Evolutionary conservation across 2,888 invertebrate species (phyloP).

Genomic region (Neoascia interrupta): DNA sequence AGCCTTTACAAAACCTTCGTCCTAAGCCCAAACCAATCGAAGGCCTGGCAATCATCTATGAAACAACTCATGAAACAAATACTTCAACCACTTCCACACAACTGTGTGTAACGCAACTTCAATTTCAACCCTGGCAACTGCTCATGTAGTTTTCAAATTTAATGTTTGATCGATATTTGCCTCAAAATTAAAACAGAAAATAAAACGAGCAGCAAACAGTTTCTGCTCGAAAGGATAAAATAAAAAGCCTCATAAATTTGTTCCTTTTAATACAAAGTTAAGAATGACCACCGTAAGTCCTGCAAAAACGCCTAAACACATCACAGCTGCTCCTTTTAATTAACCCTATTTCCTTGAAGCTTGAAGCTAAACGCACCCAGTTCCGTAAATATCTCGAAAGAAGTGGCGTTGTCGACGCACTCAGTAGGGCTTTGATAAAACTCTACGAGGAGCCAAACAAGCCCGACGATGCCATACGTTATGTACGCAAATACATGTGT

Average conservation of each 20-base stretch:
- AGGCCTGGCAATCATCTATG: too few relatives aligned
- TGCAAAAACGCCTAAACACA: background rate
- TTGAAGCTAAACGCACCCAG: slow-evolving; percentile 79
- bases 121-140: slow-evolving; percentile 36
- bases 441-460: slow-evolving; percentile 79
- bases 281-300: slow-evolving; percentile 77
- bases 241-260: too few relatives aligned
- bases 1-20: too few relatives aligned
- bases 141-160: slow-evolving; percentile 12
- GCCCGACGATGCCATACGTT: slow-evolving; percentile 79
- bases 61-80: too few relatives aligned
- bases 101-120: too few relatives aligned
- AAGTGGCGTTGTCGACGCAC: slow-evolving; percentile 78
- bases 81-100: too few relatives aligned
- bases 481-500: slow-evolving; percentile 78
- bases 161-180: slow-evolving; percentile 69
- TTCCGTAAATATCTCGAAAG: slow-evolving; percentile 79
- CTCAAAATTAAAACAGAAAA: slow-evolving; percentile 6
- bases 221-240: too few relatives aligned
- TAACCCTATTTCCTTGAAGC: slow-evolving; percentile 70
- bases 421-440: slow-evolving; percentile 78
- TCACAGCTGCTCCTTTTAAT: background rate
- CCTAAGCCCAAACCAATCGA: too few relatives aligned
- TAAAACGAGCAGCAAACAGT: background rate
- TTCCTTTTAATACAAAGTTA: too few relatives aligned